A percentile compares a stretch with the other conserved stretches of the same genome.
Evolutionary conservation across 2,888 invertebrate species (phyloP).

Genomic region (Myopa tessellatipennis): DNA sequence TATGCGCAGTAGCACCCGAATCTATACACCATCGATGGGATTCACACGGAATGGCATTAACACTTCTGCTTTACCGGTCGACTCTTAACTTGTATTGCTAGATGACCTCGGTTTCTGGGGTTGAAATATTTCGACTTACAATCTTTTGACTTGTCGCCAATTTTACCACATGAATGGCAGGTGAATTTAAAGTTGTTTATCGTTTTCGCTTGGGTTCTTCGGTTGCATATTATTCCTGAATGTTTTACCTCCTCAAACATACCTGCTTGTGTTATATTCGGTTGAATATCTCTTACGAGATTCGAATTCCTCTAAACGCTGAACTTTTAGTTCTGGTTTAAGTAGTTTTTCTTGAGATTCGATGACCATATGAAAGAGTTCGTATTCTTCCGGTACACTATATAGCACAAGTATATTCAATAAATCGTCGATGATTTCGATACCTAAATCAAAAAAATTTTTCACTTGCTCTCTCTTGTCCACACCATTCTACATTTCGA

Average conservation of each 20-base stretch:
- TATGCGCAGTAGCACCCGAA: slow-evolving; percentile 34
- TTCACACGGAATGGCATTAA: not conserved
- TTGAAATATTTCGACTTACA: slow-evolving; percentile 17
- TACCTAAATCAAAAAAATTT: slow-evolving; percentile 13
- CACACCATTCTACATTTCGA: too few relatives aligned
- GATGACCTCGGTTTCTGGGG: not conserved
- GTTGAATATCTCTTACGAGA: too few relatives aligned
- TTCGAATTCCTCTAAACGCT: too few relatives aligned
- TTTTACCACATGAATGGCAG: slow-evolving; percentile 19
- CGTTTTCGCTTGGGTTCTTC: slow-evolving; percentile 2
- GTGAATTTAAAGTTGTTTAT: slow-evolving; percentile 3
- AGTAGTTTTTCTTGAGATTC: too few relatives aligned
- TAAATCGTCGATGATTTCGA: too few relatives aligned
- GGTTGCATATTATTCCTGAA: slow-evolving; percentile 6
- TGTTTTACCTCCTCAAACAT: too few relatives aligned
- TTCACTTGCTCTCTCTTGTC: too few relatives aligned
- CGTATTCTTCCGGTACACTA: too few relatives aligned
- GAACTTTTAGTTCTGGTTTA: too few relatives aligned
- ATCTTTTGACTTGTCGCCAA: slow-evolving; percentile 12
- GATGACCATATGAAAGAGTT: too few relatives aligned
- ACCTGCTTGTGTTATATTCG: too few relatives aligned
- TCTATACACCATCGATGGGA: slow-evolving; percentile 29
- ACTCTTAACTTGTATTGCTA: not conserved
- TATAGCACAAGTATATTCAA: too few relatives aligned
- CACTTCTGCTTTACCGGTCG: not conserved